A percentile compares a stretch with the other conserved stretches of the same genome.
Conservation (phyloP, 2,113 vertebrate genomes). For the Lanius ludovicianus region DNA sequence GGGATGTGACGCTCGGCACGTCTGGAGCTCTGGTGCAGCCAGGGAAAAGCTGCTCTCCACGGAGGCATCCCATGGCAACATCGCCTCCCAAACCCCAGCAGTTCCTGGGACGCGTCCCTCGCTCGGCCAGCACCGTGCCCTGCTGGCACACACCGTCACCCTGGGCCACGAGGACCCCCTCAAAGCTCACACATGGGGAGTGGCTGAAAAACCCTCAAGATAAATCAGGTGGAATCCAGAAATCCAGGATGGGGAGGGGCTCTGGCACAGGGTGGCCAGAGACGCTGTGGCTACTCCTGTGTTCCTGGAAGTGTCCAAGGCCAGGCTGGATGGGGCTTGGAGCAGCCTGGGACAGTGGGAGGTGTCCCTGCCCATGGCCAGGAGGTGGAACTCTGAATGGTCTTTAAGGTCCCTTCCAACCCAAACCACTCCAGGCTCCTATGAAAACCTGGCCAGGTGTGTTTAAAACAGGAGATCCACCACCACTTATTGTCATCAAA, state of each 20-base stretch:
- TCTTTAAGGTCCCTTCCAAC: neutral
- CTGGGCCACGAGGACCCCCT: neutral
- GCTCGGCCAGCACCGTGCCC: neutral
- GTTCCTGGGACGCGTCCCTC: accelerated
- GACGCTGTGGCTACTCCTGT: neutral
- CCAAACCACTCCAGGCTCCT: neutral
- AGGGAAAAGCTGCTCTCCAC: neutral
- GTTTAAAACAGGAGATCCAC: neutral
- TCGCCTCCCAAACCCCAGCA: accelerated
- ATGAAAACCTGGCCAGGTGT: neutral
- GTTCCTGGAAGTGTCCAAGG: neutral
- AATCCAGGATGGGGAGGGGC: neutral
- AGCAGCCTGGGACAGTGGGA: neutral
- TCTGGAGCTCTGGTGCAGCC: neutral
- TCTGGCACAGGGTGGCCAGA: neutral
- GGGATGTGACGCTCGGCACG: neutral
- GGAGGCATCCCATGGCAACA: neutral
- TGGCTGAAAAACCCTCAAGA: neutral
- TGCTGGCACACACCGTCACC: neutral
- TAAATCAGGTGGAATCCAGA: neutral
- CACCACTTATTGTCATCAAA: neutral
- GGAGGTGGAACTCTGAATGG: neutral
- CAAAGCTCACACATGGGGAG: neutral
- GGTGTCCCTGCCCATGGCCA: neutral
- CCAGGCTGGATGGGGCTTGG: neutral